Evolutionary conservation across 2,113 vertebrate species (phyloP).

Genomic region (Bujurquina vittata): DNA sequence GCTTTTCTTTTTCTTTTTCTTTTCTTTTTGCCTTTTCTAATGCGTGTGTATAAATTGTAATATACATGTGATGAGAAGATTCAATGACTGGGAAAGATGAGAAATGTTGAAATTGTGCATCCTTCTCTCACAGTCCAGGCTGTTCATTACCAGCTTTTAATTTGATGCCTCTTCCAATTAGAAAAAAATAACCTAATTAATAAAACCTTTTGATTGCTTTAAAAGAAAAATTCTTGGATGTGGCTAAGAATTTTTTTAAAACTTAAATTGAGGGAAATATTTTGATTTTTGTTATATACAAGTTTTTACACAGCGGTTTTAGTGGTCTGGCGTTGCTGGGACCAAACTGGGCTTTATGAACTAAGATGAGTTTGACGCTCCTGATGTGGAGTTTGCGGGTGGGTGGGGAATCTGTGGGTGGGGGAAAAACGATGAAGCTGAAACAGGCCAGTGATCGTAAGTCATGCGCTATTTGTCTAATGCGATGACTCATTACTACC

Average conservation of each 20-base stretch:
- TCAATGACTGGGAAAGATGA: background rate
- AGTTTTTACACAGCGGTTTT: no score
- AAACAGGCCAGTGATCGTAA: slow-evolving; percentile 13
- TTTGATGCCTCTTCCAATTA: background rate
- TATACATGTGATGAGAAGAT: background rate
- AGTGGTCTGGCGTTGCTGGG: background rate
- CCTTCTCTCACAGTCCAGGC: background rate
- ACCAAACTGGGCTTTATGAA: background rate
- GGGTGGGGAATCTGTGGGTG: slow-evolving; percentile 25
- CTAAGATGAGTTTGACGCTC: background rate
- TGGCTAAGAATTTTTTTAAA: background rate
- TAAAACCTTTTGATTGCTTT: background rate
- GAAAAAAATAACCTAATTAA: background rate
- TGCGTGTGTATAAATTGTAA: background rate
- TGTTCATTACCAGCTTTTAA: background rate
- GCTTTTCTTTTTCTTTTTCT: background rate
- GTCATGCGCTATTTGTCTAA: background rate
- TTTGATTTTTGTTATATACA: background rate
- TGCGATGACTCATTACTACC: slow-evolving; percentile 2
- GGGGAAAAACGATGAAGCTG: slow-evolving; percentile 29
- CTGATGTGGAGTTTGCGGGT: background rate
- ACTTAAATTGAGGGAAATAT: background rate
- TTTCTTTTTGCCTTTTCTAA: no score
- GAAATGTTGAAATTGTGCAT: background rate
- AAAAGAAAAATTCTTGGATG: background rate